phyloP scores from a whole-genome alignment of 2,113 vertebrate genomes.

The Jaculus jaculus region DNA sequence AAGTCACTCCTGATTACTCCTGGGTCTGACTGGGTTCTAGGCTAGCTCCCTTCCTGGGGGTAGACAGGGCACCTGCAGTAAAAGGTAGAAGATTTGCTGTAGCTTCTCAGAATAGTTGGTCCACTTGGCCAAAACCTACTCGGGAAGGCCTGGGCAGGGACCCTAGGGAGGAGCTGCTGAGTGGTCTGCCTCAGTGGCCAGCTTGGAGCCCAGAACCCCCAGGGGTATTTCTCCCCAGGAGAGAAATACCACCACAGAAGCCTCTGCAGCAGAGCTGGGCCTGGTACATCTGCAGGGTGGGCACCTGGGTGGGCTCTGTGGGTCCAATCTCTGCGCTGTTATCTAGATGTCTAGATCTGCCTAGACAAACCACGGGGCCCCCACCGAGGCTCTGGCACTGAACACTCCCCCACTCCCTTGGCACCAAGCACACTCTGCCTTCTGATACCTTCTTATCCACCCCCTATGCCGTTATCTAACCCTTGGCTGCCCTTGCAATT shows the following conservation, averaged over 20 bases:
- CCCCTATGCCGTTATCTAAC: neutral
- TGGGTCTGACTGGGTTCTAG: neutral
- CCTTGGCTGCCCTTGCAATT: conserved; percentile 8
- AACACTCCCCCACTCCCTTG: neutral
- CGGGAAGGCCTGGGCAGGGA: neutral
- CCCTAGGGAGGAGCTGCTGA: neutral
- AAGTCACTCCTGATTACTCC: no score
- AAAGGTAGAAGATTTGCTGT: neutral
- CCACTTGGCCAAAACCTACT: neutral
- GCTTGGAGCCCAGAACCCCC: neutral
- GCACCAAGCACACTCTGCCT: neutral
- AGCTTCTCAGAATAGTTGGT: neutral
- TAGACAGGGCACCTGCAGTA: neutral
- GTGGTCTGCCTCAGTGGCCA: neutral
- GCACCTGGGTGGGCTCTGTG: neutral
- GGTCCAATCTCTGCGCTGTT: neutral
- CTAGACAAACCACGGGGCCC: neutral
- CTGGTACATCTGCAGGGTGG: neutral
- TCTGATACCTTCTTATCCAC: neutral
- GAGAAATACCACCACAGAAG: neutral
- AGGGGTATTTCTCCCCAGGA: neutral
- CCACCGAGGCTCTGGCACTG: neutral
- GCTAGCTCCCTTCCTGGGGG: neutral
- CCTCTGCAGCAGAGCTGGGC: neutral
- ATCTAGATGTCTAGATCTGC: neutral